Conservation (phyloP, 2,888 invertebrate genomes). For the Dendrolimus houi region DNA sequence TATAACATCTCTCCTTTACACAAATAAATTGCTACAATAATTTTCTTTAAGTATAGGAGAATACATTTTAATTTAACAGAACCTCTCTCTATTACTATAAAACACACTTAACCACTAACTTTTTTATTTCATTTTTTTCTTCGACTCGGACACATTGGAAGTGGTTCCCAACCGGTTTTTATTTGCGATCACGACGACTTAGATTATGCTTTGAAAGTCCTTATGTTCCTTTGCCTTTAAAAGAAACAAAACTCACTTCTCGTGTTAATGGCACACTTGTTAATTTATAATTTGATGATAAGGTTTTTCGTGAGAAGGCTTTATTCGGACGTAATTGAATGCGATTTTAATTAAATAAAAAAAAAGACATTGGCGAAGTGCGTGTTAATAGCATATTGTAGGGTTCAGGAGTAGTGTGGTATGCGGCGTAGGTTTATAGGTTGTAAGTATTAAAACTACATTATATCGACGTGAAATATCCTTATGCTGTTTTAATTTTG, state of each 20-base stretch:
- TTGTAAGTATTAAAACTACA: too few species aligned
- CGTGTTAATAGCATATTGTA: too few species aligned
- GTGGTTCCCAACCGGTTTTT: conserved; percentile 7
- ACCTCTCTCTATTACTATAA: neutral
- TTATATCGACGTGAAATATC: too few species aligned
- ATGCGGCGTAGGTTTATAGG: too few species aligned
- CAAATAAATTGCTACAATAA: too few species aligned
- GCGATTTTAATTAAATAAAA: too few species aligned
- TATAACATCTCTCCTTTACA: too few species aligned
- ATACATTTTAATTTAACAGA: neutral
- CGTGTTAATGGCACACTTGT: conserved; percentile 2
- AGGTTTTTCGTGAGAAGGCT: neutral
- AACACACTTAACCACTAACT: neutral
- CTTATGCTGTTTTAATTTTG: too few species aligned
- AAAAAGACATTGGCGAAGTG: too few species aligned
- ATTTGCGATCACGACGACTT: neutral
- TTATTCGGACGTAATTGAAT: too few species aligned
- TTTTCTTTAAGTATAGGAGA: too few species aligned
- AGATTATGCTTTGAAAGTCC: neutral
- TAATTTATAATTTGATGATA: neutral
- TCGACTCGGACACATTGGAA: conserved; percentile 17
- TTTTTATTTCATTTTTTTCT: conserved; percentile 15
- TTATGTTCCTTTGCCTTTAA: neutral
- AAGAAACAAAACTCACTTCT: neutral
- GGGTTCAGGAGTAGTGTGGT: too few species aligned